Percentiles rank a stretch among this genome's conserved stretches.
Evolutionary conservation across 2,113 vertebrate species (phyloP).

Genomic region (Takifugu flavidus): DNA sequence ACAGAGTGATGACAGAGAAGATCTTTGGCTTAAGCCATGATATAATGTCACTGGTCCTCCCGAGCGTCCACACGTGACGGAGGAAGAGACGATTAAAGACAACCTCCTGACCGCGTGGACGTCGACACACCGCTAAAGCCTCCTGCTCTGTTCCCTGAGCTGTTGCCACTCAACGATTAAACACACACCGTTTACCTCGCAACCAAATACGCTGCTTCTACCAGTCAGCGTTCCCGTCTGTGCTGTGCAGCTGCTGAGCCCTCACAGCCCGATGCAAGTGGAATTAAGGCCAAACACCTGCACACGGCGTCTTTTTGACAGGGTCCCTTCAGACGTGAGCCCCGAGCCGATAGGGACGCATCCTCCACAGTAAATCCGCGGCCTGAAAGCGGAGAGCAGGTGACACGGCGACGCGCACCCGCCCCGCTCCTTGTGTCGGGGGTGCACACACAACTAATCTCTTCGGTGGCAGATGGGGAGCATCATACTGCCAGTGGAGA

Average conservation of each 20-base stretch:
- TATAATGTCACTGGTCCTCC: slow-evolving; percentile 51
- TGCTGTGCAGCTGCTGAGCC: slow-evolving; percentile 21
- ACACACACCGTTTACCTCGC: slow-evolving; percentile 5
- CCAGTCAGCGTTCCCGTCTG: slow-evolving; percentile 10
- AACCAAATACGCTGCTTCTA: slow-evolving; percentile 4
- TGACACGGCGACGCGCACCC: slow-evolving; percentile 34
- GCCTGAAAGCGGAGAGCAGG: slow-evolving; percentile 5
- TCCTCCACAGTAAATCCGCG: slow-evolving; percentile 9
- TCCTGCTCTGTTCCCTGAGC: slow-evolving; percentile 68
- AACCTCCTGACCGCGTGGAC: slow-evolving; percentile 27
- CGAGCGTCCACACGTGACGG: slow-evolving; percentile 46
- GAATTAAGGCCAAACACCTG: slow-evolving; percentile 62
- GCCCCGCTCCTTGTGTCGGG: slow-evolving; percentile 19
- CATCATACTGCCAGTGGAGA: neutral
- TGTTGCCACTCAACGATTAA: slow-evolving; percentile 52
- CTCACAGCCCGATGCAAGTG: slow-evolving; percentile 44
- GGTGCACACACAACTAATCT: slow-evolving; percentile 26
- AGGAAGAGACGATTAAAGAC: slow-evolving; percentile 40
- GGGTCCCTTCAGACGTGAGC: slow-evolving; percentile 28
- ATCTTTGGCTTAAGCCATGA: slow-evolving; percentile 78
- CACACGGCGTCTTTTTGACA: slow-evolving; percentile 30
- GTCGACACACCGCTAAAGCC: slow-evolving; percentile 23
- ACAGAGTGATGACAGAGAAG: slow-evolving; percentile 18
- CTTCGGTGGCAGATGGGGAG: slow-evolving; percentile 27
- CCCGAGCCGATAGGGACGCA: slow-evolving; percentile 18